phyloP scores from a whole-genome alignment of 2,888 invertebrate genomes.

The Orchesella flavescens region DNA sequence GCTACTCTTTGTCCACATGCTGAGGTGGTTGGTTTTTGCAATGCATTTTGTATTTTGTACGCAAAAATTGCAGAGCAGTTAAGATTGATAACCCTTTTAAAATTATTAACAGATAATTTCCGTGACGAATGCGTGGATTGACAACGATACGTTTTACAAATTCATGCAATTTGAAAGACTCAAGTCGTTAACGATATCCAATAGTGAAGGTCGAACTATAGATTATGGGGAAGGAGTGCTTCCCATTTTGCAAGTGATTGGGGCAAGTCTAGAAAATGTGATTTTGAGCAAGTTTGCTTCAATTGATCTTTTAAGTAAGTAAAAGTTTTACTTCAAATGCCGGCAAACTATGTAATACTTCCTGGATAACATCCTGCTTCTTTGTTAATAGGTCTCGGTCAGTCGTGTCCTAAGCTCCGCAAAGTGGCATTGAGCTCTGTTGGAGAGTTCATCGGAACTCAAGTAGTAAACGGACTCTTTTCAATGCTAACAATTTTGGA shows the following conservation, averaged over 20 bases:
- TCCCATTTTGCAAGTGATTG: slow-evolving; percentile 73
- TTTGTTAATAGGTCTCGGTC: slow-evolving; percentile 72
- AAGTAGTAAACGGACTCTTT: slow-evolving; percentile 50
- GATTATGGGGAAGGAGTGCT: slow-evolving; percentile 73
- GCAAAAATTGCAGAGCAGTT: too few relatives aligned
- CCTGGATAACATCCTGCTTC: too few relatives aligned
- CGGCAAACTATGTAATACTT: too few relatives aligned
- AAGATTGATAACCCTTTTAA: not conserved
- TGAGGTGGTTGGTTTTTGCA: slow-evolving; percentile 56
- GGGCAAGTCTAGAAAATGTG: slow-evolving; percentile 73
- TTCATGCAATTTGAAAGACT: slow-evolving; percentile 71
- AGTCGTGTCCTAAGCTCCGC: slow-evolving; percentile 73
- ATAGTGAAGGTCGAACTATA: slow-evolving; percentile 73
- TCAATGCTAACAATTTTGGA: slow-evolving; percentile 71
- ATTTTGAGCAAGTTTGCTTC: slow-evolving; percentile 73
- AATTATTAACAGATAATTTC: slow-evolving; percentile 68
- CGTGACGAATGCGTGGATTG: slow-evolving; percentile 72
- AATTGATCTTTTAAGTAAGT: slow-evolving; percentile 73
- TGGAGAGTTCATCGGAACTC: slow-evolving; percentile 66
- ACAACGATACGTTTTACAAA: slow-evolving; percentile 73
- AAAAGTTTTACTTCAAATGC: not conserved
- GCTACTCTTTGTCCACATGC: slow-evolving; percentile 72
- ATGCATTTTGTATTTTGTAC: not conserved
- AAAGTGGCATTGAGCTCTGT: slow-evolving; percentile 73
- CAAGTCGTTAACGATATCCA: slow-evolving; percentile 68